Conservation (phyloP, 2,113 vertebrate species). For the Mobula birostris region DNA sequence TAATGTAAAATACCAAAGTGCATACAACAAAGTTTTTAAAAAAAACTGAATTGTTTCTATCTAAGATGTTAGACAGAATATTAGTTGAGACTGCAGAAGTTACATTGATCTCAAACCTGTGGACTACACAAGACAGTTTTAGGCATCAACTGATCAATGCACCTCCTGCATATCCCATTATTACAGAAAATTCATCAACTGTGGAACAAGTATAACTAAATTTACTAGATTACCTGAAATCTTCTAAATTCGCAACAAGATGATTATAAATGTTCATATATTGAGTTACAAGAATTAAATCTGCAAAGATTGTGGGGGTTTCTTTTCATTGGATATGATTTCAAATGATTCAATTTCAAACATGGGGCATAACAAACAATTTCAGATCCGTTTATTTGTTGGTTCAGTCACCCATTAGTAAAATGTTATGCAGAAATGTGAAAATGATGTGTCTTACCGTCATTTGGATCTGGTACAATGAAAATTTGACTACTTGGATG, state of each 20-base stretch:
- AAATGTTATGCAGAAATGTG: not conserved
- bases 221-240: not conserved
- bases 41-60: not conserved
- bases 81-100: not conserved
- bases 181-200: not conserved
- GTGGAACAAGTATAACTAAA: not conserved
- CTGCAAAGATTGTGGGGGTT: not conserved
- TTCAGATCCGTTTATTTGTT: not conserved
- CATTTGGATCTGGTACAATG: slow-evolving; percentile 73
- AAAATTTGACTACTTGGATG: slow-evolving; percentile 62
- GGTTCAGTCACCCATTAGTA: slow-evolving; percentile 45
- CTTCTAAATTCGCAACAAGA: not conserved
- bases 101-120: not conserved
- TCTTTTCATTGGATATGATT: slow-evolving; percentile 23
- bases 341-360: slow-evolving; percentile 7
- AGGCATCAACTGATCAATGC: no score
- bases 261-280: not conserved
- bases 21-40: not conserved
- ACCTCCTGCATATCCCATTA: not conserved
- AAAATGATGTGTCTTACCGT: slow-evolving; percentile 61
- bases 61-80: not conserved
- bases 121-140: not conserved
- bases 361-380: not conserved
- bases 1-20: no score
- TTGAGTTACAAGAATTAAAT: not conserved